These are phyloP conservation scores for Erythrolamprus reginae DNA, from an alignment of 2,113 vertebrate genomes.

Conservation along the genomic window DNA sequence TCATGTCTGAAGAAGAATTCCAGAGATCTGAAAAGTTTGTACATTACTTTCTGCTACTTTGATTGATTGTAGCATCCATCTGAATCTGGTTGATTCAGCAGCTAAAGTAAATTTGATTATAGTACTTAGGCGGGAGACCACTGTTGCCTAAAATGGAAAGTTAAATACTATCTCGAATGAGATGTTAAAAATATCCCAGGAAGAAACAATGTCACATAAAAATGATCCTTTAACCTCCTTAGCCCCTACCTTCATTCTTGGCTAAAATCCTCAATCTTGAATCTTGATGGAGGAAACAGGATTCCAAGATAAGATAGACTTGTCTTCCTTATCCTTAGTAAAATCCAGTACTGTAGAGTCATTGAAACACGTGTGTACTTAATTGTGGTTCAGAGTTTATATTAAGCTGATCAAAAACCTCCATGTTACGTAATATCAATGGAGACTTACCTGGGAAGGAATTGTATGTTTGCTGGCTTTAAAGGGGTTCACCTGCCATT, in stretches of 20 bases:
- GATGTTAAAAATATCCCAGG: not conserved
- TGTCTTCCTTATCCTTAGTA: not conserved
- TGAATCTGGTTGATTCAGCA: too few species aligned
- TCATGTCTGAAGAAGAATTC: not conserved
- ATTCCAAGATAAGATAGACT: not conserved
- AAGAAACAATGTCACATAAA: not conserved
- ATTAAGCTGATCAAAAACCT: not conserved
- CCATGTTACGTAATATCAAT: not conserved
- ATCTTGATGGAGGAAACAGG: not conserved
- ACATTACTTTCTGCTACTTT: not conserved
- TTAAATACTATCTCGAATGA: not conserved
- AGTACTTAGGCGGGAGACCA: not conserved
- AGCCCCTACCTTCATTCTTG: not conserved
- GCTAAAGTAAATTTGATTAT: too few species aligned
- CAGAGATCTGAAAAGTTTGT: not conserved
- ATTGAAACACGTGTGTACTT: not conserved
- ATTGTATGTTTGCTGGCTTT: not conserved
- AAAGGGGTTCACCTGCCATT: not conserved
- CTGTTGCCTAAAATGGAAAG: not conserved
- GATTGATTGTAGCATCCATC: not conserved
- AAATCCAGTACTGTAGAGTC: not conserved
- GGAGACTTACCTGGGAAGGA: not conserved
- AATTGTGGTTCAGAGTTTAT: not conserved
- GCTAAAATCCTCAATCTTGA: not conserved
- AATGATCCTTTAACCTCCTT: not conserved